Percentiles rank a stretch among this genome's conserved stretches.
Conservation (phyloP, 2,888 invertebrate species). For the Morpho achilles region DNA sequence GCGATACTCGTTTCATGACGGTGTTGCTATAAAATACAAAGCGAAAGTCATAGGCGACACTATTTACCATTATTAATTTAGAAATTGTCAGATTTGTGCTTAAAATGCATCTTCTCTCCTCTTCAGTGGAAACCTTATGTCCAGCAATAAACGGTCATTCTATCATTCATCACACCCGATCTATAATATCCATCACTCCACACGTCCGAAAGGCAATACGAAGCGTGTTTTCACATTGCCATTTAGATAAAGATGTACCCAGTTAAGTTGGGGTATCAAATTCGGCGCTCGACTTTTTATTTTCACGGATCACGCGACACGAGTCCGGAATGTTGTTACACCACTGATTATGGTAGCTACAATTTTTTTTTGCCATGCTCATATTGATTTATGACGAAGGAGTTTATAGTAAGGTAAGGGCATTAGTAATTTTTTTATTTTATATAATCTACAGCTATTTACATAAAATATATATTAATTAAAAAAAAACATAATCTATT, state of each 20-base stretch:
- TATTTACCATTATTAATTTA: too few species aligned
- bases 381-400: slow-evolving; percentile 2
- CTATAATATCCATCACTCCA: background rate
- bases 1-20: too few species aligned
- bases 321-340: slow-evolving; percentile 53
- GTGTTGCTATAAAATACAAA: too few species aligned
- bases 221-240: slow-evolving; percentile 43
- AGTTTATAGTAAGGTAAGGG: background rate
- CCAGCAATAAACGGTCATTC: too few species aligned
- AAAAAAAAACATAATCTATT: too few species aligned
- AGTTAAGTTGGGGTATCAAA: slow-evolving; percentile 69
- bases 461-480: too few species aligned
- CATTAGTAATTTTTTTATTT: too few species aligned
- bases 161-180: background rate
- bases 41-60: too few species aligned
- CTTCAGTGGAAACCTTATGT: too few species aligned
- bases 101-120: too few species aligned
- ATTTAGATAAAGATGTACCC: slow-evolving; percentile 71
- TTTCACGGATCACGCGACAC: slow-evolving; percentile 63
- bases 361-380: slow-evolving; percentile 12
- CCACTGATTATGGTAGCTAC: slow-evolving; percentile 46
- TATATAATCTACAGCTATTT: too few species aligned
- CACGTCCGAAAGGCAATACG: slow-evolving; percentile 6
- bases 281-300: slow-evolving; percentile 64
- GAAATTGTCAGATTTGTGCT: too few species aligned